Evolutionary conservation across 2,113 vertebrate genomes (phyloP).

Genomic region (Centrocercus urophasianus): DNA sequence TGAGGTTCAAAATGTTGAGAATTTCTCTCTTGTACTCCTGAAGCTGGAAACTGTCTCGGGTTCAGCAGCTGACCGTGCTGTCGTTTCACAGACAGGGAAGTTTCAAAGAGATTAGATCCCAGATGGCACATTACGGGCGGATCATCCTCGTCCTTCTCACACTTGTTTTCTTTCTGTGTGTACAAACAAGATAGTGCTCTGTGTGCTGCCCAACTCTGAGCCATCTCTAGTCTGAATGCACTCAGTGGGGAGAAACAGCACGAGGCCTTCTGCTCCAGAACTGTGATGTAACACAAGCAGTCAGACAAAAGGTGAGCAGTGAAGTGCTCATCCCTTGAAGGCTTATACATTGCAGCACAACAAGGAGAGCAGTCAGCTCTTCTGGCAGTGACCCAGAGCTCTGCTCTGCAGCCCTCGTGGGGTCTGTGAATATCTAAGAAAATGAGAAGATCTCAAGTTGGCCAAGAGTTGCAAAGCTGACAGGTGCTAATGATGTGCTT

Average conservation of each 20-base stretch:
- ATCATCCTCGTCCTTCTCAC: neutral
- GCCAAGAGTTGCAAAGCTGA: neutral
- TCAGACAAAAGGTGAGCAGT: neutral
- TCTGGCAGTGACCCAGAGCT: neutral
- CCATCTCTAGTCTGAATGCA: neutral
- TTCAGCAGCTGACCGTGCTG: neutral
- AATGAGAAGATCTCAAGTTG: neutral
- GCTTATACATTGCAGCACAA: rapidly evolving
- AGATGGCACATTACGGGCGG: neutral
- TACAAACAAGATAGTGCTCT: rapidly evolving
- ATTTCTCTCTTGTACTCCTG: neutral
- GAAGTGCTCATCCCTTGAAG: neutral
- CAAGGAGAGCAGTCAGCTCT: neutral
- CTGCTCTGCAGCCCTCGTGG: neutral
- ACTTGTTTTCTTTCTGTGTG: neutral
- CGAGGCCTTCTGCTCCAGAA: neutral
- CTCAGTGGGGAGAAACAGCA: neutral
- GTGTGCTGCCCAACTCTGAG: neutral
- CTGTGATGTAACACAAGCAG: neutral
- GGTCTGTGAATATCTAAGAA: neutral
- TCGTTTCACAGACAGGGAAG: neutral
- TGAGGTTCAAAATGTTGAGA: neutral
- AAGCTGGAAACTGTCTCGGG: neutral
- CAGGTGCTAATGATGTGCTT: neutral
- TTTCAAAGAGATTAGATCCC: neutral